Conservation (phyloP, 1,140 invertebrate genomes). For the Euborellia annulipes region DNA sequence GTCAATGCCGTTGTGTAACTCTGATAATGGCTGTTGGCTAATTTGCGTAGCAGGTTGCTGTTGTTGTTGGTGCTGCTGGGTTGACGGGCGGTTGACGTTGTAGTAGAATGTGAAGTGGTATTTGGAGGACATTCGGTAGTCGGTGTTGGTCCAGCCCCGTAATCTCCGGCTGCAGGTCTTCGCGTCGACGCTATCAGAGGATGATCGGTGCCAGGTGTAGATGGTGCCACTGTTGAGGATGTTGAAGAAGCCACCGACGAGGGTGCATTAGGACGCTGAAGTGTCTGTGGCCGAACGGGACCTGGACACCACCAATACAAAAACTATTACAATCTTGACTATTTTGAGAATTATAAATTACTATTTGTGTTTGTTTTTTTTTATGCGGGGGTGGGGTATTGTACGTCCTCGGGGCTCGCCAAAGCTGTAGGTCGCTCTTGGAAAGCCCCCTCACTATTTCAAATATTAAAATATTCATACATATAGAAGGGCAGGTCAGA, state of each 20-base stretch:
- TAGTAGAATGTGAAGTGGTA: constrained; percentile 25
- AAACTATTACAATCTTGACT: too few relatives aligned
- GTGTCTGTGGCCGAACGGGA: constrained; percentile 47
- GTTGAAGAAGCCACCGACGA: constrained; percentile 29
- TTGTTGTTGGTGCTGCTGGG: constrained; percentile 22
- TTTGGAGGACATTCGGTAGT: constrained; percentile 53
- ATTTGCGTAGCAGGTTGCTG: constrained; percentile 51
- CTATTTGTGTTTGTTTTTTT: too few relatives aligned
- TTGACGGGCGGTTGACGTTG: constrained; percentile 6
- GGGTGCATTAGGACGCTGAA: constrained; percentile 38
- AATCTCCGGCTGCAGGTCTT: constrained; percentile 18
- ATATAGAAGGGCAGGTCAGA: too few relatives aligned
- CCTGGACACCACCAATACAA: constrained; percentile 27
- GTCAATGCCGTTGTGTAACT: constrained; percentile 78
- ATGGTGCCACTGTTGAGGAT: constrained; percentile 28
- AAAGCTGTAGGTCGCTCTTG: too few relatives aligned
- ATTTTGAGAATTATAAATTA: too few relatives aligned
- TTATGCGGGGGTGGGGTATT: too few relatives aligned
- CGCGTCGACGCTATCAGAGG: constrained; percentile 19
- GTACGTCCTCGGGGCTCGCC: too few relatives aligned
- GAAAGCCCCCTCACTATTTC: too few relatives aligned
- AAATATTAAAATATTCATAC: too few relatives aligned
- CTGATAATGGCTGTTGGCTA: constrained; percentile 64
- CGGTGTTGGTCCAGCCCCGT: constrained; percentile 22
- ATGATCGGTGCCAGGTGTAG: constrained; percentile 16